phyloP scores from a whole-genome alignment of 2,888 invertebrate genomes.

The Mechanitis messenoides region DNA sequence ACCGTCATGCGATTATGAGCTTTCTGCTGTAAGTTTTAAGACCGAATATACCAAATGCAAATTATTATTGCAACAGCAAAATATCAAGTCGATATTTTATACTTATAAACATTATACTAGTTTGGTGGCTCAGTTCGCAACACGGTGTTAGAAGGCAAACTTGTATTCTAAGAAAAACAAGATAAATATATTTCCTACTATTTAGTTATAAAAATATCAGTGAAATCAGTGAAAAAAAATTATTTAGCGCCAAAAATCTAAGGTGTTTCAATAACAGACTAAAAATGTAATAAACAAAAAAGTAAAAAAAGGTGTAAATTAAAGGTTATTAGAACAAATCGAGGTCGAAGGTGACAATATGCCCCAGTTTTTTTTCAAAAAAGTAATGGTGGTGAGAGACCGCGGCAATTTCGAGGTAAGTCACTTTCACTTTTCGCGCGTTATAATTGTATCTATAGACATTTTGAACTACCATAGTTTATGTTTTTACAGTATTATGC shows the following conservation, averaged over 20 bases:
- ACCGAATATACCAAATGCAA: conserved; percentile 33
- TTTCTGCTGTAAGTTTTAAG: conserved; percentile 25
- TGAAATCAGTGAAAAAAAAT: background rate
- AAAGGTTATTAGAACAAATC: conserved; percentile 16
- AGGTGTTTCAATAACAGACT: conserved; percentile 28
- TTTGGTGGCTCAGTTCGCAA: conserved; percentile 64
- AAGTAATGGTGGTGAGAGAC: conserved; percentile 71
- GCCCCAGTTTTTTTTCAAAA: conserved; percentile 75
- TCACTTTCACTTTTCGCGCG: conserved; percentile 63
- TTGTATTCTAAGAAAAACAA: conserved; percentile 34
- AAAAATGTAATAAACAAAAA: conserved; percentile 19
- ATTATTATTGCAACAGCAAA: conserved; percentile 57
- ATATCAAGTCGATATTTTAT: conserved; percentile 62
- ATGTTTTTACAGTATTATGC: conserved; percentile 2
- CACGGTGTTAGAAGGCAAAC: conserved; percentile 64
- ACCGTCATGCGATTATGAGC: conserved; percentile 34
- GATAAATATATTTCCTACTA: background rate
- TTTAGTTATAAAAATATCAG: background rate
- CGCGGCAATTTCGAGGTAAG: conserved; percentile 69
- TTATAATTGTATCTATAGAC: conserved; percentile 12
- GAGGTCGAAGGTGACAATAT: conserved; percentile 55
- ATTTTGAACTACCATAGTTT: conserved; percentile 17
- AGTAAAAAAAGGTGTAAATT: conserved; percentile 21
- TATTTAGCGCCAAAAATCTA: background rate
- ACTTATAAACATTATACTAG: conserved; percentile 69